A percentile compares a stretch with the other conserved stretches of the same genome.
phyloP scores from a whole-genome alignment of 2,113 vertebrate species.

The Plestiodon gilberti region DNA sequence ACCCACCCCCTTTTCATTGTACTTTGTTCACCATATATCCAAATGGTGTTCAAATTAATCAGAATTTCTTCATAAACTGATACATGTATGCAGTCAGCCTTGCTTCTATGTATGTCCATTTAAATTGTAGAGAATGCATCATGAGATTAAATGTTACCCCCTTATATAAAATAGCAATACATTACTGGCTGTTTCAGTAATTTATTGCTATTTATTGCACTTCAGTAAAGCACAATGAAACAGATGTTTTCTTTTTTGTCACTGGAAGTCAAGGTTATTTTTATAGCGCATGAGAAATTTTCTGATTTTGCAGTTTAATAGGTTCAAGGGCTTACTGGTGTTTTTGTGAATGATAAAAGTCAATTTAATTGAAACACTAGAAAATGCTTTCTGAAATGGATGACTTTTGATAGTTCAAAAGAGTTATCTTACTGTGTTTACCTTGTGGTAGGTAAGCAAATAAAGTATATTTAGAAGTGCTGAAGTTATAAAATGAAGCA shows the following conservation, averaged over 20 bases:
- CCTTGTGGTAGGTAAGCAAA: neutral
- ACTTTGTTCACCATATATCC: too few relatives aligned
- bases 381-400: slow-evolving; percentile 1
- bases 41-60: neutral
- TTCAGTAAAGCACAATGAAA: slow-evolving; percentile 1
- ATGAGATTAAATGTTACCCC: neutral
- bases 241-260: neutral
- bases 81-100: neutral
- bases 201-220: neutral
- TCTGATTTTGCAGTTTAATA: neutral
- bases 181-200: neutral
- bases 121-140: neutral
- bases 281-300: neutral
- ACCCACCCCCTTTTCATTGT: too few relatives aligned
- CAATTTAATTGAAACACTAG: neutral
- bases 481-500: neutral
- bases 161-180: neutral
- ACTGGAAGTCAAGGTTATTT: slow-evolving; percentile 8
- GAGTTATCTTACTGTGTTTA: neutral
- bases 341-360: slow-evolving; percentile 1
- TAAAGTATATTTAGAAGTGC: neutral
- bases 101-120: neutral
- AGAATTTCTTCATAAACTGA: neutral
- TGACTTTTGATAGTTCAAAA: neutral
- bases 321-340: neutral